Conservation (phyloP, 1,140 invertebrate genomes). For the Colletes gigas region DNA sequence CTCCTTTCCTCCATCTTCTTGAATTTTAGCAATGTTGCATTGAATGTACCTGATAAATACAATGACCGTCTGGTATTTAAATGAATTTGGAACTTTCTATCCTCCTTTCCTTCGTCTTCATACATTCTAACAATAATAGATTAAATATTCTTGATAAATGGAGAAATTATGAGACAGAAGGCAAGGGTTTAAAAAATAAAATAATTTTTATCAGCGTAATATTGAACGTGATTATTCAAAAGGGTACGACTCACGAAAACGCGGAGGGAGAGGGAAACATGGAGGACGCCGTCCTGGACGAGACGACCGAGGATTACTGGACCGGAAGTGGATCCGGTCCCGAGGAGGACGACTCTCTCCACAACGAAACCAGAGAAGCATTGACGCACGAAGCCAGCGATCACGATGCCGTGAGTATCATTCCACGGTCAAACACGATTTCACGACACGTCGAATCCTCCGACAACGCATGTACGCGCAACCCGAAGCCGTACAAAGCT, state of each 20-base stretch:
- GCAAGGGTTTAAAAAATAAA: no score
- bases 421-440: not conserved
- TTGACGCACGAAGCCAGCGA: slow-evolving; percentile 85
- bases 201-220: no score
- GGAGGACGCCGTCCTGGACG: slow-evolving; percentile 74
- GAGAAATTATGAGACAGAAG: no score
- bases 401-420: slow-evolving; percentile 84
- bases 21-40: no score
- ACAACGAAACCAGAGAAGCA: slow-evolving; percentile 85
- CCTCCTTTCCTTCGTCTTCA: no score
- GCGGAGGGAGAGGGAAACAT: slow-evolving; percentile 69
- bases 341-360: slow-evolving; percentile 71
- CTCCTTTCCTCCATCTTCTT: no score
- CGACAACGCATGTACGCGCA: not conserved
- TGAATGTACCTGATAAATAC: no score
- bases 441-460: not conserved
- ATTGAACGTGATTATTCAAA: not conserved
- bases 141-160: no score
- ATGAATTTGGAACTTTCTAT: no score
- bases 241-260: slow-evolving; percentile 72
- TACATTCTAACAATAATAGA: no score
- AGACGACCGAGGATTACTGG: slow-evolving; percentile 80
- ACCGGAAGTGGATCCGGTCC: slow-evolving; percentile 78
- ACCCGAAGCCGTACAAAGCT: not conserved
- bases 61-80: no score